Percentiles rank a stretch among this genome's conserved stretches.
phyloP scores from a whole-genome alignment of 2,888 invertebrate species.

The Ariolimax columbianus region DNA sequence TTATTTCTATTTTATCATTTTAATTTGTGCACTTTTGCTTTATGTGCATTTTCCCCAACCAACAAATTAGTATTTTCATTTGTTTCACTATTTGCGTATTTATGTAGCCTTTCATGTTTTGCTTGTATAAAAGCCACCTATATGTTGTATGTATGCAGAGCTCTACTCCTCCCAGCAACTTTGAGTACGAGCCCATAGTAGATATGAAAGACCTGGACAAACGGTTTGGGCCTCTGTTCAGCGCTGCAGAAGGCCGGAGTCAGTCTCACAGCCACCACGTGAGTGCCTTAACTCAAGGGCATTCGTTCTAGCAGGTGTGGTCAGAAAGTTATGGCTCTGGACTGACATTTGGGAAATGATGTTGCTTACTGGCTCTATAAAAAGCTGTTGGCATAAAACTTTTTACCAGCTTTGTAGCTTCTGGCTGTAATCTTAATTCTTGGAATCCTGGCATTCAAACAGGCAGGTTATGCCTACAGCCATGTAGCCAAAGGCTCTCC shows the following conservation, averaged over 20 bases:
- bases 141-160: constrained; percentile 48
- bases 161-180: constrained; percentile 41
- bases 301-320: constrained; percentile 6
- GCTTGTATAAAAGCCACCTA: constrained; percentile 7
- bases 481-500: not conserved
- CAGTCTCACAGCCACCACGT: constrained; percentile 20
- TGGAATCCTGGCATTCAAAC: no score
- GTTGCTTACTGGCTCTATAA: not conserved
- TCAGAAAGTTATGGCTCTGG: not conserved
- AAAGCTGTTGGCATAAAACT: not conserved
- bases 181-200: constrained; percentile 57
- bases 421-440: no score
- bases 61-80: not conserved
- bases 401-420: not conserved
- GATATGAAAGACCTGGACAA: constrained; percentile 55
- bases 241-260: constrained; percentile 12
- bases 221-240: constrained; percentile 39
- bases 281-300: constrained; percentile 36
- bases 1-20: no score
- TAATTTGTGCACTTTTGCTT: not conserved
- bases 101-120: not conserved
- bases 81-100: not conserved
- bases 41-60: not conserved
- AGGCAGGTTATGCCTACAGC: no score
- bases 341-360: not conserved